Base-by-base conservation (phyloP, 2,113 vertebrate species). In the Actinemys pallida region DNA sequence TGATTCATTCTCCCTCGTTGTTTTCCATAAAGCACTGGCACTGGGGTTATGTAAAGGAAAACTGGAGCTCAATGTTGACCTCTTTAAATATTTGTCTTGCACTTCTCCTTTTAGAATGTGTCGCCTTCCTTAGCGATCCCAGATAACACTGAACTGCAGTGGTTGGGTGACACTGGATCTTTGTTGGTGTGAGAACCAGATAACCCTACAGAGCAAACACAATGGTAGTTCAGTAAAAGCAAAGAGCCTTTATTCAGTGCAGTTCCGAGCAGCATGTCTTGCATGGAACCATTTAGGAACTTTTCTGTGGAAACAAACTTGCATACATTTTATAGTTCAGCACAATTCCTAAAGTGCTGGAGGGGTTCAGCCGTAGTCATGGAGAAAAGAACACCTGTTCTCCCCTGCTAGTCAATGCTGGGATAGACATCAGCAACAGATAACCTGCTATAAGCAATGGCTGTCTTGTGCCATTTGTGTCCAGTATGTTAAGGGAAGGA, bases 271-370 rank as follows among this genome's bases (percentile, higher is more conserved):
- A 35, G 83, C 3, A 10, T 7, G 2, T 39, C n/a, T 75, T 25
- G 76, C 3, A 1, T 7, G 82, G 17, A 53, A 1, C 3, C 8
- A 29, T 88, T 39, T 54, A 82, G 83, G 8, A 39, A 14, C 29
- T 10, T 54, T 6, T 0, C 78, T 53, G 2, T 1, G 20, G 1
- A 50, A 31, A 69, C 17, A 79, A 35, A 11, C 9, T 25, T 4
- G 8, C 29, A 2, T 17, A 14, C 10, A 39, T 2, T 11, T 1
- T 24, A 1, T 0, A 5, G 80, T 1, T 50, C 17, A 35, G 86
- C 50, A 2, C 14, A 1, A 31, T 5, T 54, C 56, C 4, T 0
- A 20, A 11, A 27, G 0, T 1, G 45, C 75, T 1, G 10, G 2
- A 65, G 27, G 75, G 53, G 1, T 17, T 54, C 16, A 0, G 14